Conservation (phyloP, 2,888 invertebrate species). For the Artemia sinica region DNA sequence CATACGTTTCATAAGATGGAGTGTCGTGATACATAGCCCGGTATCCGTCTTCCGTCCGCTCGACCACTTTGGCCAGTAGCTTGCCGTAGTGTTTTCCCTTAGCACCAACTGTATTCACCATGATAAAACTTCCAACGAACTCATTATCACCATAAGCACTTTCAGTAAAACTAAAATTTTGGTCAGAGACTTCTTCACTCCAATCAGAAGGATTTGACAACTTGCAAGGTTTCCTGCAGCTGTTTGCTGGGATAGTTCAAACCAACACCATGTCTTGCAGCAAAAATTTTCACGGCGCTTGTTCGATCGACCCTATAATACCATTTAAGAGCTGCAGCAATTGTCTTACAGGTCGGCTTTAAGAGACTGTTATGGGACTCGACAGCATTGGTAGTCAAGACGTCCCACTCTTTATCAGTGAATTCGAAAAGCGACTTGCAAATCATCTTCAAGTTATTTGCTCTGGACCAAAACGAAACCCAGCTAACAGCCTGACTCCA, state of each 20-base stretch:
- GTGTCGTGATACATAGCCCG: too few species aligned
- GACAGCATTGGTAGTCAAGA: constrained; percentile 1
- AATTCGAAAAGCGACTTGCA: neutral
- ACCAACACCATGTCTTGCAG: neutral
- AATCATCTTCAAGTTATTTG: constrained; percentile 5
- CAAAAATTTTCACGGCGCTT: neutral
- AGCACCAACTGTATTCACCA: too few species aligned
- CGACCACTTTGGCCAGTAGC: too few species aligned
- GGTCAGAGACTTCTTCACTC: too few species aligned
- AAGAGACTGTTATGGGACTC: neutral
- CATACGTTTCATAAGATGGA: too few species aligned
- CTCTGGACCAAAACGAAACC: neutral
- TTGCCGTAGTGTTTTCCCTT: too few species aligned
- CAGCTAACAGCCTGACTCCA: neutral
- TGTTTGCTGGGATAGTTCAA: neutral
- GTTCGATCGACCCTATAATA: neutral
- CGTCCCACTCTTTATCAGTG: constrained; percentile 1
- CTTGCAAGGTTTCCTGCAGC: neutral
- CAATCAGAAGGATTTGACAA: neutral
- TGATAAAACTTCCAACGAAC: too few species aligned
- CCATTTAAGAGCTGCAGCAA: neutral
- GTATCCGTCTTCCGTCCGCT: too few species aligned
- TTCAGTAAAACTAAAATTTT: too few species aligned
- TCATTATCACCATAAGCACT: too few species aligned
- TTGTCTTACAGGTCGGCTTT: neutral